Conservation (phyloP, 2,888 invertebrate species). For the Hipparchia sbordonii region DNA sequence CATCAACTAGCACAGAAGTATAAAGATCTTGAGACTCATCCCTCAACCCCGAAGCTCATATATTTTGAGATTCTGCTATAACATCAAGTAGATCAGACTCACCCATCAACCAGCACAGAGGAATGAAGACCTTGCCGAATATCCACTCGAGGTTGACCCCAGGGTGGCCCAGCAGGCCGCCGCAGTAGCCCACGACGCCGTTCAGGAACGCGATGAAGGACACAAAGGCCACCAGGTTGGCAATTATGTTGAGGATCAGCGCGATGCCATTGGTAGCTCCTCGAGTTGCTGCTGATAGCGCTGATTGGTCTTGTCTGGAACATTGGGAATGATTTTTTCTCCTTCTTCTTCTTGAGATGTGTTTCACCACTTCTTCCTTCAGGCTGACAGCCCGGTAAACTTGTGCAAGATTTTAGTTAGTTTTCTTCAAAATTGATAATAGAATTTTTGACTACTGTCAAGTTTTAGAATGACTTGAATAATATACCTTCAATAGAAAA, state of each 20-base stretch:
- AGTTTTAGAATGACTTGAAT: no score
- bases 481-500: no score
- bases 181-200: slow-evolving; percentile 90
- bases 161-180: slow-evolving; percentile 87
- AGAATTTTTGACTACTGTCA: no score
- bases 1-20: background rate
- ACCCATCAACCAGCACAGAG: slow-evolving; percentile 95
- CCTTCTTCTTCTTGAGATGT: no score
- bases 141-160: slow-evolving; percentile 87
- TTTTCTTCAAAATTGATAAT: no score
- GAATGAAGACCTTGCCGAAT: slow-evolving; percentile 94
- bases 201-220: slow-evolving; percentile 94
- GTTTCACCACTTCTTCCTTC: no score
- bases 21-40: no score
- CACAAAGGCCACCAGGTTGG: slow-evolving; percentile 96
- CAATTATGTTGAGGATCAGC: slow-evolving; percentile 92
- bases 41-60: no score
- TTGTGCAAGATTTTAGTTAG: no score
- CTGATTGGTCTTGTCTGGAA: slow-evolving; percentile 89
- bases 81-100: slow-evolving; percentile 15
- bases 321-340: background rate
- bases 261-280: slow-evolving; percentile 92
- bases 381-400: no score
- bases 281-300: slow-evolving; percentile 94
- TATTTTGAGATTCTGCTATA: no score